Evolutionary conservation across 2,888 invertebrate species (phyloP), one percentile per base, ranked within the genome.

Genomic region (Cephus pygmeus): DNA sequence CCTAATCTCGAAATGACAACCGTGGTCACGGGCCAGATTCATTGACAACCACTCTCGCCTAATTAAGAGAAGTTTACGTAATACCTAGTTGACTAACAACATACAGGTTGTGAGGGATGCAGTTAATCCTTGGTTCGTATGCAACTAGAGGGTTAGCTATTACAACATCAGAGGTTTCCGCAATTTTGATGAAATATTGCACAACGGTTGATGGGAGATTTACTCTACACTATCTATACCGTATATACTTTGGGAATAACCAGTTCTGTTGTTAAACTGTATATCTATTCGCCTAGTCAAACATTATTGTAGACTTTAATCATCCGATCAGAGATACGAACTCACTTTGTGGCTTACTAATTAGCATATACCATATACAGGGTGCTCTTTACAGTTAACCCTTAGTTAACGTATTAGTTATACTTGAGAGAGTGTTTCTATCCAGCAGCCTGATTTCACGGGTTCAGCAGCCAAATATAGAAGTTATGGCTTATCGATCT

Each of bases 71-170:
- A 35, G 15, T 68, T 76, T 31, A 15, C 69, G 34, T 75, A 79
- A 75, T 75, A 34, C 36, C 69, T 40, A 69, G 73, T n/a, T 69
- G 69, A 78, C 74, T 73, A 73, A 79, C 79, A 79, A 79, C 73
- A 40, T 73, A 75, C 74, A 73, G 40, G 40, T 68, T 35, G 69
- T 33, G 76, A 56, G 68, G 73, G 78, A 74, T 75, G 56, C 80
- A 85, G 84, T 86, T 86, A 87, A 87, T 86, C 86, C 85, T 69
- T 80, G 82, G 83, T 84, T 86, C 85, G 87, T 86, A 87, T 85
- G 86, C 87, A 81, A 81, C 79, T 77, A 82, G 84, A 76, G 85
- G 82, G 82, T 84, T 76, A 56, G 69, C 75, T 79, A 76, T 80
- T 79, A 82, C 85, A 86, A 84, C 84, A 82, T 81, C 76, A 77